Base-by-base conservation (phyloP, 2,888 invertebrate species). In the Polydrusus cervinus region DNA sequence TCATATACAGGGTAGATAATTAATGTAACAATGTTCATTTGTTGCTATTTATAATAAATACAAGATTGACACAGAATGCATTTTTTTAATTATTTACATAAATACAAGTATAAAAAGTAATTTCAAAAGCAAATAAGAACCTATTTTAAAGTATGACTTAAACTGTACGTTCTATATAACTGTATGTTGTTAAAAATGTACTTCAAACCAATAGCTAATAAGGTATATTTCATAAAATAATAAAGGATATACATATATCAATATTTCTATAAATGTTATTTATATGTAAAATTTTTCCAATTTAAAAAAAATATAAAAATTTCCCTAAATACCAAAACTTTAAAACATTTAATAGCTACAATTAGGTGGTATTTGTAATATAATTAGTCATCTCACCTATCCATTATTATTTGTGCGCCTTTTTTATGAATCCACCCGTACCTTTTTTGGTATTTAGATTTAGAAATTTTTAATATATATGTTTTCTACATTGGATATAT, bases 231-330 rank as follows among this genome's bases (percentile, higher is more conserved):
- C 11, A 25, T 55, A 67, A 40, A 55, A 13, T 18, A 9, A 10
- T 55, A n/a, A 64, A 53, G 20, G 16, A 67, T 55, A 67, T 53
- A 66, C 34, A 38, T 66, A 66, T 67, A 67, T 55, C 67, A 67
- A 55, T 55, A 67, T 38, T 25, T 53, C 18, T 55, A 25, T 67
- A 5, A 65, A 65, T 51, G 43, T 62, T 65, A 34, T 51, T 55
- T 53, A 38, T 30, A 34, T 40, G 67, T 67, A 67, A 67, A 67
- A 25, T 55, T 53, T 20, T 14, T 51, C 67, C 67, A 67, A 67
- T 67, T 53, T 67, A 16, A 14, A 10, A 60, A 38, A 25, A 14
- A 49, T n/a, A n/a, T n/a, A n/a, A n/a, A n/a, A n/a, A n/a, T n/a
- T n/a, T n/a, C n/a, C n/a, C n/a, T n/a, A n/a, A n/a, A n/a, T n/a